A percentile compares a stretch with the other conserved stretches of the same genome.
phyloP scores from a whole-genome alignment of 2,888 invertebrate genomes.

The Phalera bucephala region DNA sequence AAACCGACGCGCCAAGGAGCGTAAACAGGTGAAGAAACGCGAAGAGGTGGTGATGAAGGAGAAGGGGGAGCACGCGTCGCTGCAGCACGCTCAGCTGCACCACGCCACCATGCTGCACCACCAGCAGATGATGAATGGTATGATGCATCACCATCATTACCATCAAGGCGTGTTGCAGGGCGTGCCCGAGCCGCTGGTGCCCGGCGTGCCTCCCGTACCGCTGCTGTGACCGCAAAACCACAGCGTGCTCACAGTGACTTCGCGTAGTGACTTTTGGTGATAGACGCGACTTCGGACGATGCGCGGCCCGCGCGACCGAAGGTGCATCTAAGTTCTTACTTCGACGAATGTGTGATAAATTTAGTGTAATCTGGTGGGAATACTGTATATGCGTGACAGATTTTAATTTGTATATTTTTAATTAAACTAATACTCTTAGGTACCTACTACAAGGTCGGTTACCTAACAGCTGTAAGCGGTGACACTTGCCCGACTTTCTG shows the following conservation, averaged over 20 bases:
- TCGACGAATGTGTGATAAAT: constrained; percentile 61
- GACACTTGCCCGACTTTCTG: constrained; percentile 41
- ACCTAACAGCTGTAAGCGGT: constrained; percentile 36
- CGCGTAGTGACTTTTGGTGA: constrained; percentile 31
- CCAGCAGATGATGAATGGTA: constrained; percentile 80
- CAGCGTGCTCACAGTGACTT: constrained; percentile 57
- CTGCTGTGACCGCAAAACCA: constrained; percentile 76
- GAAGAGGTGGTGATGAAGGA: constrained; percentile 87
- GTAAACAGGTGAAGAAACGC: constrained; percentile 94
- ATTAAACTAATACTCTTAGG: constrained; percentile 43
- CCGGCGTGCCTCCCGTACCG: constrained; percentile 74
- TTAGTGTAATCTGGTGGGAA: constrained; percentile 65
- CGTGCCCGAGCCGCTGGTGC: constrained; percentile 74
- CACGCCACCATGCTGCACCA: constrained; percentile 80
- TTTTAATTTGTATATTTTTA: constrained; percentile 20
- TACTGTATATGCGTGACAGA: constrained; percentile 36
- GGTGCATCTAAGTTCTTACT: constrained; percentile 34
- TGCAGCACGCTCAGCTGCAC: constrained; percentile 78
- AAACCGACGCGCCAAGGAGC: constrained; percentile 96
- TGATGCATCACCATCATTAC: constrained; percentile 79
- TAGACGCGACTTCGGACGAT: constrained; percentile 21
- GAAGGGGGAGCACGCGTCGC: constrained; percentile 78
- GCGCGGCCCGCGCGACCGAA: constrained; percentile 14
- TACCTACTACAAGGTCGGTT: constrained; percentile 33
- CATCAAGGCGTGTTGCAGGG: constrained; percentile 79